Percentiles rank a stretch among this genome's conserved stretches.
Evolutionary conservation across 1,140 invertebrate genomes (phyloP).

Genomic region (Eupeodes corollae): DNA sequence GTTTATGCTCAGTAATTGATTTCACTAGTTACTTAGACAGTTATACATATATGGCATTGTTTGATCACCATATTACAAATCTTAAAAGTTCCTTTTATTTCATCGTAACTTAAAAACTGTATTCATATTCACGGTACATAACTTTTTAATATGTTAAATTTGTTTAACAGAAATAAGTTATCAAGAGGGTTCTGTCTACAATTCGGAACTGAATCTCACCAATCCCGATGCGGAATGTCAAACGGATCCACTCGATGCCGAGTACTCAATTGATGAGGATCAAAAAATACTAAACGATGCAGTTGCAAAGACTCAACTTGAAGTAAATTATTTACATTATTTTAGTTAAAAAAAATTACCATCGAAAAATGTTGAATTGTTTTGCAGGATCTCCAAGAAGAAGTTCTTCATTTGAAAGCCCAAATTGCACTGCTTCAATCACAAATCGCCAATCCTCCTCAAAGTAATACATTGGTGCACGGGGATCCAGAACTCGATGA

Average conservation of each 20-base stretch:
- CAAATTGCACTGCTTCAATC: slow-evolving; percentile 44
- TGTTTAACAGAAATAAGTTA: slow-evolving; percentile 32
- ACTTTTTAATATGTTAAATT: not conserved
- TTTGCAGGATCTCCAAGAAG: slow-evolving; percentile 40
- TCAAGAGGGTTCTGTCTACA: slow-evolving; percentile 34
- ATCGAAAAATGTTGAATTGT: not conserved
- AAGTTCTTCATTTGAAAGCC: slow-evolving; percentile 42
- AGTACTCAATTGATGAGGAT: slow-evolving; percentile 1
- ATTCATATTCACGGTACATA: not conserved
- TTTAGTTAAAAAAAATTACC: not conserved
- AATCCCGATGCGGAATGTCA: slow-evolving; percentile 41
- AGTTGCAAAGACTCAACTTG: slow-evolving; percentile 22
- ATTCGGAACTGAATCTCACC: slow-evolving; percentile 32
- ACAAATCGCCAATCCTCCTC: slow-evolving; percentile 34
- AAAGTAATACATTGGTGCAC: too few species aligned
- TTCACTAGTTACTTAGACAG: too few species aligned
- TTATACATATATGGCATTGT: too few species aligned
- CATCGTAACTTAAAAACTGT: too few species aligned
- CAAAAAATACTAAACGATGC: slow-evolving; percentile 11
- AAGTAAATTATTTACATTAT: slow-evolving; percentile 7
- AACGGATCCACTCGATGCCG: slow-evolving; percentile 28
- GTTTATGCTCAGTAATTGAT: too few species aligned
- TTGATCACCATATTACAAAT: not conserved
- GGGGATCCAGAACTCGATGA: not conserved
- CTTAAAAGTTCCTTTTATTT: too few species aligned